phyloP scores from a whole-genome alignment of 2,113 vertebrate species.

The Chunga burmeisteri region DNA sequence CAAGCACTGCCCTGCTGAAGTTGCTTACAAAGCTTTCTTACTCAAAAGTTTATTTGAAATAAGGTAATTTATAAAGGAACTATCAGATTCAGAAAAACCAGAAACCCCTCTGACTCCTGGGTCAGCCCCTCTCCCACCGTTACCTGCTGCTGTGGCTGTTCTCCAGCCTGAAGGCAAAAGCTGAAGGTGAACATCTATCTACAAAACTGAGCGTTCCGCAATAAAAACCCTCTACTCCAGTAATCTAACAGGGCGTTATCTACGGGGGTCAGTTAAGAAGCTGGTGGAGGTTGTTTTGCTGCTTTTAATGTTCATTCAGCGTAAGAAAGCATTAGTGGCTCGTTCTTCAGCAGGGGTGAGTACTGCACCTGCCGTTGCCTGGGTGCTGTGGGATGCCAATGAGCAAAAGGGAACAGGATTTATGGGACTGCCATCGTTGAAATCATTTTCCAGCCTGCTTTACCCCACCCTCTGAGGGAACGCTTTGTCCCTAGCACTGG shows the following conservation, averaged over 20 bases:
- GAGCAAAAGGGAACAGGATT: not conserved
- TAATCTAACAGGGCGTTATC: not conserved
- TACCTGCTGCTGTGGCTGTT: not conserved
- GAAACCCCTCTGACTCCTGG: not conserved
- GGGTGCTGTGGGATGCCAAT: not conserved
- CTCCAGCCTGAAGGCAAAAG: not conserved
- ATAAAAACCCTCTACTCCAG: not conserved
- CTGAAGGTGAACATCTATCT: not conserved
- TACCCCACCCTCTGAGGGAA: not conserved
- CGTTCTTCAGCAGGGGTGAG: not conserved
- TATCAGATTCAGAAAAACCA: not conserved
- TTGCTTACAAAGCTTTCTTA: not conserved
- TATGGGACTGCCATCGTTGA: rapidly evolving
- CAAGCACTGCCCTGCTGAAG: not conserved
- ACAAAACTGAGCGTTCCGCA: not conserved
- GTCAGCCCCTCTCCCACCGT: not conserved
- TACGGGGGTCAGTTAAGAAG: not conserved
- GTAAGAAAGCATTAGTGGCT: not conserved
- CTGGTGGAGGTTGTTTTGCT: not conserved
- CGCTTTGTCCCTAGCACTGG: not conserved
- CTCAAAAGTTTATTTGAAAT: slow-evolving; percentile 47
- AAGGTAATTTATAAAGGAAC: not conserved
- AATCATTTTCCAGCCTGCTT: not conserved
- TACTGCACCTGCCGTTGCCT: not conserved
- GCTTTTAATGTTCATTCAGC: not conserved